Conservation (phyloP, 2,797 vertebrate genomes). For the Tympanoctomys barrerae region DNA sequence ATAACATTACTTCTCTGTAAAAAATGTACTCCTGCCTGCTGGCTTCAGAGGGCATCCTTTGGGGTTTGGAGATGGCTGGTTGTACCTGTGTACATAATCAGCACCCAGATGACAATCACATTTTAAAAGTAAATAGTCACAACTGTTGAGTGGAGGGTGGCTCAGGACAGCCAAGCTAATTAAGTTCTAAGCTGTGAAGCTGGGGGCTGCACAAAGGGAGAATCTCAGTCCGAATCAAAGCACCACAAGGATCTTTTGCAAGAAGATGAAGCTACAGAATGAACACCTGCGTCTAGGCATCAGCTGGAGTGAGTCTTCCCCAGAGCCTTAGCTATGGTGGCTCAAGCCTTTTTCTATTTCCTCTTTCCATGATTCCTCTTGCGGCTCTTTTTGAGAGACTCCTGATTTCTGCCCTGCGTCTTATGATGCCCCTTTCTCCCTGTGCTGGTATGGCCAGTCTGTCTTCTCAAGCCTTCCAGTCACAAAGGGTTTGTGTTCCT, state of each 20-base stretch:
- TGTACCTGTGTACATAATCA: neutral
- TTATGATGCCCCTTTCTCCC: neutral
- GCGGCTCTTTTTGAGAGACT: neutral
- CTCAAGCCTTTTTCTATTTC: neutral
- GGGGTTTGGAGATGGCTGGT: neutral
- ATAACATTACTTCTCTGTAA: conserved; percentile 17
- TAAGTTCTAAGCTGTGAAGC: conserved; percentile 9
- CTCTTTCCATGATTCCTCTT: neutral
- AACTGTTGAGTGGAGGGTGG: neutral
- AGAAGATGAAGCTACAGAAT: neutral
- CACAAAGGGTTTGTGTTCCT: neutral
- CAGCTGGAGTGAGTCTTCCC: neutral
- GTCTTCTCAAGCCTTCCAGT: neutral
- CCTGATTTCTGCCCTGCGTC: neutral
- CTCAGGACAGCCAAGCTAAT: neutral
- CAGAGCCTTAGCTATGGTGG: neutral
- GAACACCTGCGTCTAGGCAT: neutral
- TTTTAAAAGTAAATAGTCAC: neutral
- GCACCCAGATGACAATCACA: neutral
- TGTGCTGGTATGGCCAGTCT: neutral
- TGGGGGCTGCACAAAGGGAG: neutral
- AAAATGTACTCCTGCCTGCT: neutral
- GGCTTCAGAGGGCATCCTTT: conserved; percentile 9
- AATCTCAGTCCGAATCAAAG: neutral
- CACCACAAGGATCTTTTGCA: neutral